Base-by-base conservation (phyloP, 1,140 invertebrate species). In the Lanistes nyassanus region DNA sequence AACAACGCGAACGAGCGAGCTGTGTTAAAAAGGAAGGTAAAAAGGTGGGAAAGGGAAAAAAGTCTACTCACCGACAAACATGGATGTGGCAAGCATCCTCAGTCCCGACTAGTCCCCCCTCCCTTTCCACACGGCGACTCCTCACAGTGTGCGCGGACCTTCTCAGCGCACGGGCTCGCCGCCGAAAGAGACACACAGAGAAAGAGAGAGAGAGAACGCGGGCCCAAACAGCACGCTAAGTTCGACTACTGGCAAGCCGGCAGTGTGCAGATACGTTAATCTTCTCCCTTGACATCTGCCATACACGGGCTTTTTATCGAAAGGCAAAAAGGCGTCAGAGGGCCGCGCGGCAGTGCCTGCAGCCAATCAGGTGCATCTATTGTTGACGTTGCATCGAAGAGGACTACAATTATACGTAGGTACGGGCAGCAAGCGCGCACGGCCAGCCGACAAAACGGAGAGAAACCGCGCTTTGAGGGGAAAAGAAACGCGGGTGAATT, bases 311-410 rank as follows among this genome's bases (percentile, higher is more conserved):
- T 60, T 60, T 60, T 60, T 60, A 60, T 31, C 56, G 56, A 60
- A 31, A 31, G 56, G 56, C 56, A 60, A n/a, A 60, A n/a, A 26
- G 56, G n/a, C 29, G 56, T 31, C 56, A 26, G 11, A n/a, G 29
- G n/a, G 29, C 56, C 56, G 56, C 23, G 56, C 56, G 56, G 56
- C 42, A 9, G 42, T 47, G 42, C 42, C 42, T 47, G 42, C 56
- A 60, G 56, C 56, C 56, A 60, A 60, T 60, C 56, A 60, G 56
- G n/a, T 26, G 56, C 56, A 60, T 60, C 56, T 60, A 60, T 60
- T 60, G 56, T 60, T 31, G 56, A 2, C 3, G n/a, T 23, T 60
- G 23, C 56, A 26, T 60, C 11, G 23, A 9, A 23, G 6, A 60
- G 56, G 23, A 9, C 56, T 60, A 60, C 29, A 60, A 31, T 60